Conservation (phyloP, 2,888 invertebrate genomes). For the Philopedon plagiatum region DNA sequence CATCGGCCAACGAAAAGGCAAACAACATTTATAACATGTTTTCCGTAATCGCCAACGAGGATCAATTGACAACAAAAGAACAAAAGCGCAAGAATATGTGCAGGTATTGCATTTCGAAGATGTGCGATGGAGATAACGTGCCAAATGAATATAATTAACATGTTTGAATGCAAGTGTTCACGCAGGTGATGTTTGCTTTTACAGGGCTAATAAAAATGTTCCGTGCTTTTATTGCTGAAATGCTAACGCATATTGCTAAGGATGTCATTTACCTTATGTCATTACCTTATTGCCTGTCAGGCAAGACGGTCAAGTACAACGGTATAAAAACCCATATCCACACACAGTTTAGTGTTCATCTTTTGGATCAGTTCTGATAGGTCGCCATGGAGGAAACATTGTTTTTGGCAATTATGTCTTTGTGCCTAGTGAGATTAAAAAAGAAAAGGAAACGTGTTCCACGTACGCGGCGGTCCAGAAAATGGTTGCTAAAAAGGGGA, state of each 20-base stretch:
- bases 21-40: constrained; percentile 31
- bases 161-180: constrained; percentile 42
- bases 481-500: no score
- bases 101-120: constrained; percentile 43
- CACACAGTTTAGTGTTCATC: no score
- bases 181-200: constrained; percentile 35
- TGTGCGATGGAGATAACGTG: constrained; percentile 26
- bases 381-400: no score
- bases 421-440: no score
- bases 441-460: no score
- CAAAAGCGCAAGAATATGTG: constrained; percentile 44
- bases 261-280: no score
- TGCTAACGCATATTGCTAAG: background rate
- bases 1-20: constrained; percentile 23
- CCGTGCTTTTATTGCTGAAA: constrained; percentile 9
- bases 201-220: constrained; percentile 13
- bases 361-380: no score
- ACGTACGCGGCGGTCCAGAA: no score
- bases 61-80: constrained; percentile 42
- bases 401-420: no score
- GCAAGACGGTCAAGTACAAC: no score
- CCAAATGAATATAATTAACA: constrained; percentile 43
- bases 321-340: no score
- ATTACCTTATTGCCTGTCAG: no score
- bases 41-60: constrained; percentile 25